These are phyloP conservation scores for Epistrophe eligans DNA, from an alignment of 2,888 invertebrate species.

Conservation along the genomic window DNA sequence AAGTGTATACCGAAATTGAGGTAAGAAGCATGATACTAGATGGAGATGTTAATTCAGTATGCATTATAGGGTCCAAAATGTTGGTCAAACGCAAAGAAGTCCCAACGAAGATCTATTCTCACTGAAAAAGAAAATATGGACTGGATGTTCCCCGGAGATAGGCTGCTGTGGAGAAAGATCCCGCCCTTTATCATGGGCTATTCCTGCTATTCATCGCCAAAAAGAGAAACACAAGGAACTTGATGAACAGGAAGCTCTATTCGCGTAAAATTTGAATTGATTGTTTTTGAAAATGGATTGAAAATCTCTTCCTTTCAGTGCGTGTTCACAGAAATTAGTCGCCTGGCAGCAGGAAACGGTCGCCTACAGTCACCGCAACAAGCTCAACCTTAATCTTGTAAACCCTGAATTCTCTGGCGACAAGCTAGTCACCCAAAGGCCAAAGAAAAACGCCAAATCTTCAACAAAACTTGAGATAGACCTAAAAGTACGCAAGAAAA, in stretches of 20 bases:
- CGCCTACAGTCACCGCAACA: conserved; percentile 16
- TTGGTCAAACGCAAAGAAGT: conserved; percentile 70
- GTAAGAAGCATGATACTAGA: conserved; percentile 54
- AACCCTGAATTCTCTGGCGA: conserved; percentile 38
- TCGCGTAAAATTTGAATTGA: conserved; percentile 83
- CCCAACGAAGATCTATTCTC: conserved; percentile 85
- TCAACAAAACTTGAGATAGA: conserved; percentile 42
- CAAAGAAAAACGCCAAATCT: conserved; percentile 48
- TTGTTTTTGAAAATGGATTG: too few relatives aligned
- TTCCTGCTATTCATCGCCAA: conserved; percentile 85
- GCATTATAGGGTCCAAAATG: conserved; percentile 74
- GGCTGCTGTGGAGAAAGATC: conserved; percentile 59
- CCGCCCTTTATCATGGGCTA: conserved; percentile 88
- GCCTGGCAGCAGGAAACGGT: conserved; percentile 80
- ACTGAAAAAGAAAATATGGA: conserved; percentile 90
- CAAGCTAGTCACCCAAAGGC: conserved; percentile 1
- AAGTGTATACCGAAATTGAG: conserved; percentile 78
- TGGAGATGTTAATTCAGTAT: background rate
- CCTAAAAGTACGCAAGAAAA: conserved; percentile 52
- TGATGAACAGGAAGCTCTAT: conserved; percentile 86
- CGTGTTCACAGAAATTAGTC: conserved; percentile 87
- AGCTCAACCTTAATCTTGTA: conserved; percentile 32
- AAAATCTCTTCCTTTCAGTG: conserved; percentile 83
- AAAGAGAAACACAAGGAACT: conserved; percentile 78
- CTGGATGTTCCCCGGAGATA: conserved; percentile 85